A percentile compares a stretch with the other conserved stretches of the same genome.
Conservation (phyloP, 2,113 vertebrate genomes). For the Phodopus roborovskii region DNA sequence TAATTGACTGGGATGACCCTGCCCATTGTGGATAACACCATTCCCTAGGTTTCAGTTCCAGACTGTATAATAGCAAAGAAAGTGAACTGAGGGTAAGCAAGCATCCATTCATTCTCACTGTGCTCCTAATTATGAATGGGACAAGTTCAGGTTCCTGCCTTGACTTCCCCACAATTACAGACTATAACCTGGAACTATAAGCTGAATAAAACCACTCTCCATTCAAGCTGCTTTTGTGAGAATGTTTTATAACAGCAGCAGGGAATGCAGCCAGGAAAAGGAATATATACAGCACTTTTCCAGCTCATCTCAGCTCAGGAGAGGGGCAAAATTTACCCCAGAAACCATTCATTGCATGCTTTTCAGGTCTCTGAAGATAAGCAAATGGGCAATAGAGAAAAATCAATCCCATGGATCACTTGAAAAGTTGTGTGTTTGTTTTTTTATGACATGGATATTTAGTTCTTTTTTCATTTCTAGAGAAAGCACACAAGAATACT, state of each 20-base stretch:
- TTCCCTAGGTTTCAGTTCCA: neutral
- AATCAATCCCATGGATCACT: neutral
- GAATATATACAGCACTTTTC: neutral
- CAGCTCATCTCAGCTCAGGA: neutral
- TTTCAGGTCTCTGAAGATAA: neutral
- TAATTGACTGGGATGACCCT: neutral
- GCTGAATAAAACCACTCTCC: neutral
- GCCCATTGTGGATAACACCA: neutral
- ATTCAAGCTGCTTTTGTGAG: neutral
- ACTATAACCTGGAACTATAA: neutral
- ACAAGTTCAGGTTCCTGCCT: neutral
- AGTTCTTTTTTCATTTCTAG: conserved; percentile 6
- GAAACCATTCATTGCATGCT: neutral
- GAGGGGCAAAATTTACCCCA: neutral
- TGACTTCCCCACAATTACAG: neutral
- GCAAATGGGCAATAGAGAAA: neutral
- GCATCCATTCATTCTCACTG: neutral
- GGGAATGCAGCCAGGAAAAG: neutral
- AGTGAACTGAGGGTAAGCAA: neutral
- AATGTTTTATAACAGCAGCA: neutral
- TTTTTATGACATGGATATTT: neutral
- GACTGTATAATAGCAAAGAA: neutral
- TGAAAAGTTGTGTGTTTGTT: neutral
- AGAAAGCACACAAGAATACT: neutral
- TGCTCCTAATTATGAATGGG: neutral